Percentiles rank a stretch among this genome's conserved stretches.
These are phyloP conservation scores for Pseudanteris insignis DNA, from an alignment of 2,888 invertebrate genomes.

Conservation along the genomic window DNA sequence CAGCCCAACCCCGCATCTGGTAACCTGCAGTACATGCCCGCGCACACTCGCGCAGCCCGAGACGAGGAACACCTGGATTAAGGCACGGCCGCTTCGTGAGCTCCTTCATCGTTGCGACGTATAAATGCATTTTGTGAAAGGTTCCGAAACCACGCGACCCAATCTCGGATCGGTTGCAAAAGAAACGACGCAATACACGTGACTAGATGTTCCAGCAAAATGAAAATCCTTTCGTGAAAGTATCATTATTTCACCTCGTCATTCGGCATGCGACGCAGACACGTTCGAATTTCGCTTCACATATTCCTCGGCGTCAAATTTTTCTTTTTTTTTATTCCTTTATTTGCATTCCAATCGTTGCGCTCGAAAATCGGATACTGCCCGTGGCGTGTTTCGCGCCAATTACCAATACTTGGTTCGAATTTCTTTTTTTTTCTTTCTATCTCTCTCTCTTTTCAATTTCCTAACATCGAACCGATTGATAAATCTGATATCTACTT, in stretches of 20 bases:
- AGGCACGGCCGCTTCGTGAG: conserved; percentile 11
- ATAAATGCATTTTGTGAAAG: conserved; percentile 30
- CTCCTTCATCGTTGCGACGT: conserved; percentile 1
- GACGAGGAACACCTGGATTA: conserved; percentile 16
- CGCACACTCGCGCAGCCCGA: conserved; percentile 9
- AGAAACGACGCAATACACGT: conserved; percentile 23
- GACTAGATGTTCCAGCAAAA: conserved; percentile 48
- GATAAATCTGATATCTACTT: too few species aligned
- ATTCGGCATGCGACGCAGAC: neutral
- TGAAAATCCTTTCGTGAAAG: conserved; percentile 32
- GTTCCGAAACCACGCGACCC: conserved; percentile 31
- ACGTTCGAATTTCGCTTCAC: neutral
- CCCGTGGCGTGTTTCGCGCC: too few species aligned
- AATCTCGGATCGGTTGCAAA: conserved; percentile 51
- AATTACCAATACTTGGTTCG: too few species aligned
- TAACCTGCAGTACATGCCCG: conserved; percentile 26
- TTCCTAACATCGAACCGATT: too few species aligned
- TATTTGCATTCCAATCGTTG: too few species aligned
- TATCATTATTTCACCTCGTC: conserved; percentile 23
- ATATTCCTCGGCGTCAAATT: neutral
- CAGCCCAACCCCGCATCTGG: conserved; percentile 39
- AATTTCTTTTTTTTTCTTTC: too few species aligned
- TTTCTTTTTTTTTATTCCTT: too few species aligned
- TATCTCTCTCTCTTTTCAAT: too few species aligned
- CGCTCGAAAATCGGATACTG: too few species aligned